A percentile compares a stretch with the other conserved stretches of the same genome.
phyloP scores from a whole-genome alignment of 2,113 vertebrate species.

The Anarrhichthys ocellatus region DNA sequence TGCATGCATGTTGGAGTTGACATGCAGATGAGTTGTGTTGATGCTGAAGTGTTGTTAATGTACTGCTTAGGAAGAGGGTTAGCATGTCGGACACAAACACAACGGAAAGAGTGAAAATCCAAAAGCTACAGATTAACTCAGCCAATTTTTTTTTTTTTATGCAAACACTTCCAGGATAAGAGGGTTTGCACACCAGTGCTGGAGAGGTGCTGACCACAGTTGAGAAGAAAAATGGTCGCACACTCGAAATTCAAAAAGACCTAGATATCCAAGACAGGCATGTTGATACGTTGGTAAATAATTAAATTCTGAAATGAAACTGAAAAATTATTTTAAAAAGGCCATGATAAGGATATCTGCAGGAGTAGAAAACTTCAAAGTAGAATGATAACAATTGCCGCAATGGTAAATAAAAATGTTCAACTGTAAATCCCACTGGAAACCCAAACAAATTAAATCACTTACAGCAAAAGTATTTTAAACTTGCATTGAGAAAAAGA shows the following conservation, averaged over 20 bases:
- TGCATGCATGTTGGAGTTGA: slow-evolving; percentile 54
- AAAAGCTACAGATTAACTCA: too few species aligned
- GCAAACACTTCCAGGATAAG: not conserved
- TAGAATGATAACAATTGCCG: not conserved
- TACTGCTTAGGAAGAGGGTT: slow-evolving; percentile 32
- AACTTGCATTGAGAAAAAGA: not conserved
- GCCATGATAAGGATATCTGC: not conserved
- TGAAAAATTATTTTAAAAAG: not conserved
- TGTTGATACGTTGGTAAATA: not conserved
- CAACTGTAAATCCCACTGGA: not conserved
- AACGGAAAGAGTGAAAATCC: not conserved
- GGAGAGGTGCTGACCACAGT: not conserved
- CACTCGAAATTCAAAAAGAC: not conserved
- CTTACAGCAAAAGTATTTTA: not conserved
- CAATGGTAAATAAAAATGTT: not conserved
- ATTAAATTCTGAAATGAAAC: not conserved
- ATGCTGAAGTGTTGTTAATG: slow-evolving; percentile 62
- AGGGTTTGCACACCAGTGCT: too few species aligned
- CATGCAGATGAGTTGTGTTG: slow-evolving; percentile 64
- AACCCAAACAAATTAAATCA: not conserved
- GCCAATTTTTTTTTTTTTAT: not conserved
- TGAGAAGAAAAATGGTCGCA: not conserved
- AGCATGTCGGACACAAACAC: slow-evolving; percentile 41
- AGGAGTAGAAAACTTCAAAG: not conserved
- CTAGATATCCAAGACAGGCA: not conserved